Percentiles rank a stretch among this genome's conserved stretches.
Evolutionary conservation across 2,113 vertebrate species (phyloP).

Genomic region (Psammodynastes pulverulentus): DNA sequence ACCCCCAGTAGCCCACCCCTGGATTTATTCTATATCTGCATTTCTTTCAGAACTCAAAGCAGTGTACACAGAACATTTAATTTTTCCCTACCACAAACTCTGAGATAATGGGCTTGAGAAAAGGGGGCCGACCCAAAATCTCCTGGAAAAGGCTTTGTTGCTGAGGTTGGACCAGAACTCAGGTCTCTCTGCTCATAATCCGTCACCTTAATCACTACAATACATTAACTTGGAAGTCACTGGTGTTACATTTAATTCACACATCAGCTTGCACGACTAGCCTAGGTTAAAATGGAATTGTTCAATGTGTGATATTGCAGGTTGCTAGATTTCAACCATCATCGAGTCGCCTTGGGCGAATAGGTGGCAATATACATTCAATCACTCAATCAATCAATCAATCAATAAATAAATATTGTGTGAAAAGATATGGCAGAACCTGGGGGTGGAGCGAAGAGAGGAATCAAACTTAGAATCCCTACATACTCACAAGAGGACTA

Average conservation of each 20-base stretch:
- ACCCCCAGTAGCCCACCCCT: no score
- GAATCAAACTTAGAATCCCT: not conserved
- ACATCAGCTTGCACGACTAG: not conserved
- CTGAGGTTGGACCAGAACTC: not conserved
- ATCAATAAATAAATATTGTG: no score
- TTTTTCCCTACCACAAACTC: not conserved
- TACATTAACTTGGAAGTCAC: not conserved
- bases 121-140: not conserved
- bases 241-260: not conserved
- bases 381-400: no score
- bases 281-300: not conserved
- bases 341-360: no score
- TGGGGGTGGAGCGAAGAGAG: not conserved
- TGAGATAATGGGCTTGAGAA: not conserved
- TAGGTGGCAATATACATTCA: no score
- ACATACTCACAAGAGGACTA: not conserved
- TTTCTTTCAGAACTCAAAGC: not conserved
- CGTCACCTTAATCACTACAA: not conserved
- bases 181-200: not conserved
- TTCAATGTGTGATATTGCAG: not conserved
- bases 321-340: not conserved
- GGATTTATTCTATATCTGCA: not conserved
- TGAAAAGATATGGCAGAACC: no score
- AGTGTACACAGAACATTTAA: not conserved
- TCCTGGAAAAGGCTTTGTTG: not conserved